phyloP scores from a whole-genome alignment of 2,113 vertebrate species.

The Copsychus sechellarum region DNA sequence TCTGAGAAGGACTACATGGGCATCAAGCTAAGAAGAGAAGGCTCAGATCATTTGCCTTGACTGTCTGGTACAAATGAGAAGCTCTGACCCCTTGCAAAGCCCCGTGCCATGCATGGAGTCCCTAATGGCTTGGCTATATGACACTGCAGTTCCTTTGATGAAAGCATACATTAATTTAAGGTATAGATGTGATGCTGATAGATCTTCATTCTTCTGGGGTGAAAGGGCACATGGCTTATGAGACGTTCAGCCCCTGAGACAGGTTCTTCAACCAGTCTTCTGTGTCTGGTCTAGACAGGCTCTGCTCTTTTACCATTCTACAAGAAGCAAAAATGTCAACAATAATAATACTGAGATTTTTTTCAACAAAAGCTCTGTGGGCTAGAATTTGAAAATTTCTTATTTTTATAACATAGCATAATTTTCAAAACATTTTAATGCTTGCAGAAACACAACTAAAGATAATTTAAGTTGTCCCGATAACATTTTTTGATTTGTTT shows the following conservation, averaged over 20 bases:
- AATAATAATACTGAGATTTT: background rate
- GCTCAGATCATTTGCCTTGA: background rate
- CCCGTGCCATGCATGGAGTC: background rate
- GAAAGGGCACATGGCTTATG: accelerated
- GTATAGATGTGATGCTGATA: background rate
- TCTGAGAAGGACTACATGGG: background rate
- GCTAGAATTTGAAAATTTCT: background rate
- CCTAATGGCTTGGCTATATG: background rate
- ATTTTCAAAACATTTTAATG: background rate
- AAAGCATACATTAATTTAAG: background rate
- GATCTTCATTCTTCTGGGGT: background rate
- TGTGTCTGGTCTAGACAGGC: background rate
- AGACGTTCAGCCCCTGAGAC: background rate
- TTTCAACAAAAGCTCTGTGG: background rate
- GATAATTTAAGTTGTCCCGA: background rate
- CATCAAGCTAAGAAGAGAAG: background rate
- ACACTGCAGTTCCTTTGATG: background rate
- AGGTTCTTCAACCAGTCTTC: background rate
- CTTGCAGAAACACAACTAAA: background rate
- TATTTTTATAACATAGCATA: background rate
- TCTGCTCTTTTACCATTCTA: background rate
- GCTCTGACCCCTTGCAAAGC: background rate
- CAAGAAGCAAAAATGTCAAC: background rate
- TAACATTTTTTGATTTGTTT: background rate
- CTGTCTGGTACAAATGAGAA: background rate